These are phyloP conservation scores for Zaprionus davidi DNA, from an alignment of 1,140 invertebrate genomes.

Conservation along the genomic window DNA sequence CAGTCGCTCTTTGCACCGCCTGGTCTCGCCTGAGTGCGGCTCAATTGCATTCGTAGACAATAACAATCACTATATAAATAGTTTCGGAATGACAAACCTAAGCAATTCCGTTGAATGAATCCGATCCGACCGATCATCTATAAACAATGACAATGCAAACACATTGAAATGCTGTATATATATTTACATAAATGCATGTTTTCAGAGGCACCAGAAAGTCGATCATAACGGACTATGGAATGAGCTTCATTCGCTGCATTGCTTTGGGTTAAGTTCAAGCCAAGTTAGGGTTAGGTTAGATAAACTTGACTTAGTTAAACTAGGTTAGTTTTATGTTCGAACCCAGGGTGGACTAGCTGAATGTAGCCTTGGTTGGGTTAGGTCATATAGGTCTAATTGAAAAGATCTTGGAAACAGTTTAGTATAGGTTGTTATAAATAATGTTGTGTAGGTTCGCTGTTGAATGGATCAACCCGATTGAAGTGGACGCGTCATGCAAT, in stretches of 20 bases:
- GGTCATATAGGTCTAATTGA: neutral
- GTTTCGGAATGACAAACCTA: conserved; percentile 62
- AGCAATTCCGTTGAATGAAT: conserved; percentile 66
- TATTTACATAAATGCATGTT: conserved; percentile 26
- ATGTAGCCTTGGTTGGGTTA: neutral
- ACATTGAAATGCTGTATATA: neutral
- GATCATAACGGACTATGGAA: conserved; percentile 1
- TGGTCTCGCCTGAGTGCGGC: conserved; percentile 13
- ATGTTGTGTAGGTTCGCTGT: neutral
- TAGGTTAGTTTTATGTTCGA: neutral
- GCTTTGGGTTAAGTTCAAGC: neutral
- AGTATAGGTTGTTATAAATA: neutral
- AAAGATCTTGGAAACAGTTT: too few species aligned
- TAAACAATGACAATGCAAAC: conserved; percentile 38
- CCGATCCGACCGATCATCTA: conserved; percentile 11
- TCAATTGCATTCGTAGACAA: conserved; percentile 36
- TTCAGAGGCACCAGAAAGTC: neutral
- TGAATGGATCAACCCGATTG: neutral
- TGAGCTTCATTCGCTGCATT: conserved; percentile 10
- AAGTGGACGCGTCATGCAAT: neutral
- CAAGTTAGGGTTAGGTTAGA: neutral
- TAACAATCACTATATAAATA: conserved; percentile 57
- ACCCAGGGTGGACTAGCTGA: neutral
- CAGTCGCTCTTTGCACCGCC: conserved; percentile 18
- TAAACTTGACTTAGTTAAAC: neutral